Conservation (phyloP, 2,888 invertebrate genomes). For the Ophion ventricosus region DNA sequence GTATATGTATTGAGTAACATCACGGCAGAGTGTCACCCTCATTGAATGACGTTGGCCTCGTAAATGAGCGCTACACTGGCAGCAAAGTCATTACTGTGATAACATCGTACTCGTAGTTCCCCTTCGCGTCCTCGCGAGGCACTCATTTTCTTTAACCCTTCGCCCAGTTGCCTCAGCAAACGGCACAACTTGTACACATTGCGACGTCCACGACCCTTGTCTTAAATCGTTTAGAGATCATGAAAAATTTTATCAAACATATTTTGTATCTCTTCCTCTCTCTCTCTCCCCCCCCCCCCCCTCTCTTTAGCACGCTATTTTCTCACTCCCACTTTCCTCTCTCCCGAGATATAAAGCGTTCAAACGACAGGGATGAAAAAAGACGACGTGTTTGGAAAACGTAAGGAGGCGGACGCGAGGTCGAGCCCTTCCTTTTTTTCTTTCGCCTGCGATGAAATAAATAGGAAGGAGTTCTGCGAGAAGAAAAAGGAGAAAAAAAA, state of each 20-base stretch:
- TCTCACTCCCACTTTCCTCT: not conserved
- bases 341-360: not conserved
- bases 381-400: slow-evolving; percentile 46
- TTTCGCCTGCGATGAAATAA: slow-evolving; percentile 35
- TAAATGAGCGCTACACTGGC: not conserved
- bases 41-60: slow-evolving; percentile 14
- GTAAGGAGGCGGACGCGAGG: slow-evolving; percentile 31
- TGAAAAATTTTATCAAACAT: slow-evolving; percentile 22
- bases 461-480: slow-evolving; percentile 24
- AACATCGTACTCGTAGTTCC: slow-evolving; percentile 11
- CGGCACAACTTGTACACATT: slow-evolving; percentile 13
- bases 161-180: not conserved
- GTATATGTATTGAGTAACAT: not conserved
- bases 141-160: slow-evolving; percentile 30
- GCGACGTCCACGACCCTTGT: slow-evolving; percentile 28
- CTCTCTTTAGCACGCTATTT: not conserved
- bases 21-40: not conserved
- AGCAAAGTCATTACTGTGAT: slow-evolving; percentile 48
- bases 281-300: not conserved
- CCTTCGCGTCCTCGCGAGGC: not conserved
- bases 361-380: not conserved
- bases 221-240: slow-evolving; percentile 43
- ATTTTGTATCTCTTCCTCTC: not conserved
- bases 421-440: slow-evolving; percentile 7
- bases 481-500: slow-evolving; percentile 6